Percentiles rank a stretch among this genome's conserved stretches.
Conservation (phyloP, 2,797 vertebrate species). For the Sebastes iracundus region DNA sequence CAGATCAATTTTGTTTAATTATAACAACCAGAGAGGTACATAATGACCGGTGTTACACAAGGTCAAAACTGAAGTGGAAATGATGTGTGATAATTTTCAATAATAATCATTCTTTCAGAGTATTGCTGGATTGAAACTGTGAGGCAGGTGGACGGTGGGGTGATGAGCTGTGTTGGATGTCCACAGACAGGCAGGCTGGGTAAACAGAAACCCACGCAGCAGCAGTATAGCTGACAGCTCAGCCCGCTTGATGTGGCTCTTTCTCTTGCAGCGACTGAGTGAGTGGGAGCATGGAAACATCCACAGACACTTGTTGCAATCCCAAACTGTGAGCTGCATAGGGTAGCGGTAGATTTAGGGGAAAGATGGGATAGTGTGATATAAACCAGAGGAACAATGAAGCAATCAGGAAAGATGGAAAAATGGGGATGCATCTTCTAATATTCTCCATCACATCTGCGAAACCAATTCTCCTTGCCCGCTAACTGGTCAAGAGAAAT, state of each 20-base stretch:
- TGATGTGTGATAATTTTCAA: neutral
- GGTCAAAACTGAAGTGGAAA: neutral
- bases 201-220: slow-evolving; percentile 75
- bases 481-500: slow-evolving; percentile 29
- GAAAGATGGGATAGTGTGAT: slow-evolving; percentile 7
- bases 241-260: slow-evolving; percentile 57
- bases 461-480: slow-evolving; percentile 2
- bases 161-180: slow-evolving; percentile 44
- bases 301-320: slow-evolving; percentile 46
- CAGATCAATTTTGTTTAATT: too few species aligned
- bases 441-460: slow-evolving; percentile 36
- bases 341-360: neutral
- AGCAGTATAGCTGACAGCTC: slow-evolving; percentile 49
- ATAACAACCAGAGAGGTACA: neutral
- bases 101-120: neutral
- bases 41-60: neutral
- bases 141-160: slow-evolving; percentile 46
- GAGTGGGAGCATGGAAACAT: slow-evolving; percentile 75
- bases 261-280: slow-evolving; percentile 25
- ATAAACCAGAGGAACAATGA: slow-evolving; percentile 19
- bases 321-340: neutral
- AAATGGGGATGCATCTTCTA: neutral
- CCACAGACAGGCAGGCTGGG: slow-evolving; percentile 68
- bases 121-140: neutral
- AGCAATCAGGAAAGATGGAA: neutral